phyloP scores from a whole-genome alignment of 2,797 vertebrate genomes.

The Chiroxiphia lanceolata region DNA sequence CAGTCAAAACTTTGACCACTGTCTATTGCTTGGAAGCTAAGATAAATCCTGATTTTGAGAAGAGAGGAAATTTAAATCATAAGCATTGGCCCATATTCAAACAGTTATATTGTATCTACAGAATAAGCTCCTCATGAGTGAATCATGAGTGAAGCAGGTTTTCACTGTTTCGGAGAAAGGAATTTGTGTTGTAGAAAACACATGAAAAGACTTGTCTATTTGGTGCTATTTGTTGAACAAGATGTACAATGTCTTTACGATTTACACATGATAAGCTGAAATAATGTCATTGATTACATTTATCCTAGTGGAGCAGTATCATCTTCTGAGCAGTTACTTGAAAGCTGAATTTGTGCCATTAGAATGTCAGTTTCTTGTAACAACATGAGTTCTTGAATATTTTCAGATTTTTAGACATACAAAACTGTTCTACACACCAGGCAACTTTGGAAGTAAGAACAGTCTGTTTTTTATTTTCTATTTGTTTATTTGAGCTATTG shows the following conservation, averaged over 20 bases:
- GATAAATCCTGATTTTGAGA: background rate
- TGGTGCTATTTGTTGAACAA: background rate
- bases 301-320: background rate
- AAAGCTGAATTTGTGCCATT: background rate
- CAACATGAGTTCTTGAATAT: background rate
- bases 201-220: background rate
- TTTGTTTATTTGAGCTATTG: slow-evolving; percentile 9
- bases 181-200: background rate
- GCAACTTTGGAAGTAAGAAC: background rate
- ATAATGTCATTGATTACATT: background rate
- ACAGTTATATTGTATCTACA: background rate
- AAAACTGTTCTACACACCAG: background rate
- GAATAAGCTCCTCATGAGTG: background rate
- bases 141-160: background rate
- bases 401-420: background rate
- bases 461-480: background rate
- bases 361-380: background rate
- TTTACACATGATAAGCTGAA: background rate
- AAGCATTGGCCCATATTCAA: background rate
- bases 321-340: background rate
- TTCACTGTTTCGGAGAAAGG: background rate
- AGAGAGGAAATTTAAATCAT: background rate
- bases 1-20: background rate
- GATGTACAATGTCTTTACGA: background rate
- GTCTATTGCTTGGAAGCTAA: background rate